phyloP scores from a whole-genome alignment of 2,888 invertebrate genomes.

The Nomada lathburiana region DNA sequence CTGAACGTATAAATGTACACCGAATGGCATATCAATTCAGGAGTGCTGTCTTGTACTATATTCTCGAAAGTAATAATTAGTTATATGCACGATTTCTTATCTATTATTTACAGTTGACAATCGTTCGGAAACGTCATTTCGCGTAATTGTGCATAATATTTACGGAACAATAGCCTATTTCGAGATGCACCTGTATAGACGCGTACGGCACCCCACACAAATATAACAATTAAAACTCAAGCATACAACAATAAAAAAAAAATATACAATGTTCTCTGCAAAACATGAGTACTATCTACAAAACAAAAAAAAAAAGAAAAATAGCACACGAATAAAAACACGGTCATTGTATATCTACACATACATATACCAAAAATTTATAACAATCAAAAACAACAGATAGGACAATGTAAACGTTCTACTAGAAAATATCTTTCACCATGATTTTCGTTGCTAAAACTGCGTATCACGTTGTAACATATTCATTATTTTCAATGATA shows the following conservation, averaged over 20 bases:
- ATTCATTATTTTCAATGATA: not conserved
- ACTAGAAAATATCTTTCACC: constrained; percentile 11
- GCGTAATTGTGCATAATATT: constrained; percentile 55
- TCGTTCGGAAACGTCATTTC: constrained; percentile 25
- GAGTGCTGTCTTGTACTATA: constrained; percentile 68
- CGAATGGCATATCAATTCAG: constrained; percentile 70
- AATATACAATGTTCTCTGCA: constrained; percentile 27
- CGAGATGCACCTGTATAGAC: constrained; percentile 4
- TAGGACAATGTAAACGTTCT: constrained; percentile 21
- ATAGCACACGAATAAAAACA: constrained; percentile 25
- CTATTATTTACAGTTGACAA: constrained; percentile 66
- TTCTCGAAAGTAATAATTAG: constrained; percentile 53
- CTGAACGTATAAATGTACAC: constrained; percentile 62
- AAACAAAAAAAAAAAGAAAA: constrained; percentile 23
- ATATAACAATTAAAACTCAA: constrained; percentile 18
- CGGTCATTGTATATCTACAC: constrained; percentile 10
- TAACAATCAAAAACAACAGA: constrained; percentile 37
- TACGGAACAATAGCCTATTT: constrained; percentile 52
- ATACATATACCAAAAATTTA: constrained; percentile 4
- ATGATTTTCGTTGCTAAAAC: constrained; percentile 5
- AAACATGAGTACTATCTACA: constrained; percentile 36
- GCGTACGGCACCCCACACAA: constrained; percentile 12
- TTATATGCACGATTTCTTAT: constrained; percentile 44
- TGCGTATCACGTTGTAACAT: not conserved
- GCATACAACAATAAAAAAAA: constrained; percentile 40